These are phyloP conservation scores for Oreonectes daqikongensis DNA, from an alignment of 2,797 vertebrate species.

Conservation along the genomic window DNA sequence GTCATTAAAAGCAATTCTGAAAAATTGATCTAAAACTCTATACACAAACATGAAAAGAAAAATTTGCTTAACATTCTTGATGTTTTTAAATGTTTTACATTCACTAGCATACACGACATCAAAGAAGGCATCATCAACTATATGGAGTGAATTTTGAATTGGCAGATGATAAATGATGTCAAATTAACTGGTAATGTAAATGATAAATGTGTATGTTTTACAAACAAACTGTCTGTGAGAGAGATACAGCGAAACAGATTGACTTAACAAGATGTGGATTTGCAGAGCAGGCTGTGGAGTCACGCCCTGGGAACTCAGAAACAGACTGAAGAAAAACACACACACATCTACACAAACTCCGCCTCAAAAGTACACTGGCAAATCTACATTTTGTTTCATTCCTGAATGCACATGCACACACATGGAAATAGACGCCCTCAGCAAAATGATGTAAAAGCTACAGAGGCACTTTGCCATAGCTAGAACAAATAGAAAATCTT, in stretches of 20 bases:
- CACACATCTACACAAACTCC: slow-evolving; percentile 7
- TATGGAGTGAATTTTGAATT: slow-evolving; percentile 1
- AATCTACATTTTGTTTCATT: slow-evolving; percentile 19
- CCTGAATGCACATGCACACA: not conserved
- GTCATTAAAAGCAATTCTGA: not conserved
- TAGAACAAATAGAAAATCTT: slow-evolving; percentile 13
- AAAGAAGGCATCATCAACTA: not conserved
- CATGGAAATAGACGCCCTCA: slow-evolving; percentile 33
- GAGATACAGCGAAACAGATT: slow-evolving; percentile 53
- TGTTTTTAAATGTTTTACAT: not conserved
- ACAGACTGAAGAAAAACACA: slow-evolving; percentile 30
- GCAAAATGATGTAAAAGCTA: slow-evolving; percentile 26
- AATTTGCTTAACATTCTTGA: not conserved
- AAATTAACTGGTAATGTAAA: slow-evolving; percentile 11
- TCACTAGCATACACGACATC: not conserved
- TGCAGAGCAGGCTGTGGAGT: slow-evolving; percentile 59
- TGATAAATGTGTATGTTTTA: slow-evolving; percentile 18
- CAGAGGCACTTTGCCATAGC: slow-evolving; percentile 20
- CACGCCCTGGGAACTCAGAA: slow-evolving; percentile 58
- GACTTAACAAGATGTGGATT: slow-evolving; percentile 65
- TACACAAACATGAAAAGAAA: too few species aligned
- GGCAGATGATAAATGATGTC: not conserved
- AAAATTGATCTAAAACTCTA: too few species aligned
- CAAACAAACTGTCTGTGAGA: slow-evolving; percentile 8
- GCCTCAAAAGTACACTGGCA: slow-evolving; percentile 33